Conservation (phyloP, 1,140 invertebrate genomes). For the Phymastichus coffea region DNA sequence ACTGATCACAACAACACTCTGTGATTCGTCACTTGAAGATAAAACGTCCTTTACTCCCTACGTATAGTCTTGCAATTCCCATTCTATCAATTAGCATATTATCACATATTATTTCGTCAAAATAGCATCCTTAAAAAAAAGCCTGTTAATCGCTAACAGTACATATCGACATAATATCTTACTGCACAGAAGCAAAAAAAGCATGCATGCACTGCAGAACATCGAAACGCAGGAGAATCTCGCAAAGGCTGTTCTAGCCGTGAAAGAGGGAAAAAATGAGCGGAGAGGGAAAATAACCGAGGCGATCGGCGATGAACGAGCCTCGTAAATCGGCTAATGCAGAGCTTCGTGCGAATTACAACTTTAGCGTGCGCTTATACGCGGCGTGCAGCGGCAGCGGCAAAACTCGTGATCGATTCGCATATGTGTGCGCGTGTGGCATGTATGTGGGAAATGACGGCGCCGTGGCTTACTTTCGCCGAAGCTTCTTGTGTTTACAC, state of each 20-base stretch:
- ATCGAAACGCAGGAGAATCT: too few relatives aligned
- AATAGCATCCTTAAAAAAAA: background rate
- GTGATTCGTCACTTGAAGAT: too few relatives aligned
- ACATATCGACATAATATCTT: background rate
- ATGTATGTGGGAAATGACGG: background rate
- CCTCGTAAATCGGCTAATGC: constrained; percentile 14
- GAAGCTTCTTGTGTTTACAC: too few relatives aligned
- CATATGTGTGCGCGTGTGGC: background rate
- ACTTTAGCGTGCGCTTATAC: background rate
- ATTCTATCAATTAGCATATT: too few relatives aligned
- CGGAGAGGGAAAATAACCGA: background rate
- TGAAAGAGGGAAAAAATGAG: background rate
- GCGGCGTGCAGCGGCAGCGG: background rate
- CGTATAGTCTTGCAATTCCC: too few relatives aligned
- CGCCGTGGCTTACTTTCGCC: constrained; percentile 4
- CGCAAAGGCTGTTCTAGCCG: background rate
- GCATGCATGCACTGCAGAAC: too few relatives aligned
- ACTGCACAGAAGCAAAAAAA: too few relatives aligned
- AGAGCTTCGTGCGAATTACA: too few relatives aligned
- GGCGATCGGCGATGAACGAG: constrained; percentile 6
- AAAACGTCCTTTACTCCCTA: too few relatives aligned
- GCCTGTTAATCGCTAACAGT: background rate
- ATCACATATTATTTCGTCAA: background rate
- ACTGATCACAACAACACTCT: too few relatives aligned
- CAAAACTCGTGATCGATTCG: constrained; percentile 13